These are phyloP conservation scores for Phalanger gymnotis DNA, from an alignment of 2,797 vertebrate genomes.

Conservation along the genomic window DNA sequence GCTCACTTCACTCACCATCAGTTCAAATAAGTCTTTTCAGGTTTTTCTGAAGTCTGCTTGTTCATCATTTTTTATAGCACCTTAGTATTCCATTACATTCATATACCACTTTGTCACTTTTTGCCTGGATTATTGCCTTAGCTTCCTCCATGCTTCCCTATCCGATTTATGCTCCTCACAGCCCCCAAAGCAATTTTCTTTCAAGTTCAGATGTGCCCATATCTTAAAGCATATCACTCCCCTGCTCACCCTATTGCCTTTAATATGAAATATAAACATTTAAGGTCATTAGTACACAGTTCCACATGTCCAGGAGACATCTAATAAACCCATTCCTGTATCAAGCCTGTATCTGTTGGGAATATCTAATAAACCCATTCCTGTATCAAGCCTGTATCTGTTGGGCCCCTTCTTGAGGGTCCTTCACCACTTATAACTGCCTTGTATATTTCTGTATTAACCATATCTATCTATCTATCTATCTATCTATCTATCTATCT, in stretches of 20 bases:
- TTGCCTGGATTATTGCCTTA: background rate
- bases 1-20: too few species aligned
- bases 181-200: background rate
- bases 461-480: too few species aligned
- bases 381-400: background rate
- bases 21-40: too few species aligned
- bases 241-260: background rate
- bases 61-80: too few species aligned
- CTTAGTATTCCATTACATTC: too few species aligned
- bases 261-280: background rate
- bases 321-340: background rate
- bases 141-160: background rate
- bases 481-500: too few species aligned
- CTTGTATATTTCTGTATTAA: background rate
- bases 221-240: background rate
- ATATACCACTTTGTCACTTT: too few species aligned
- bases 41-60: too few species aligned
- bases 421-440: background rate
- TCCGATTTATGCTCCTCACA: background rate
- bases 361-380: background rate
- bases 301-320: background rate
- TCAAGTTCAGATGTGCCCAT: background rate
- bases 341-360: background rate
- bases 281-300: background rate
- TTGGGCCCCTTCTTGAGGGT: background rate